Base-by-base conservation (phyloP, 2,888 invertebrate genomes). In the Pegoplata infirma region DNA sequence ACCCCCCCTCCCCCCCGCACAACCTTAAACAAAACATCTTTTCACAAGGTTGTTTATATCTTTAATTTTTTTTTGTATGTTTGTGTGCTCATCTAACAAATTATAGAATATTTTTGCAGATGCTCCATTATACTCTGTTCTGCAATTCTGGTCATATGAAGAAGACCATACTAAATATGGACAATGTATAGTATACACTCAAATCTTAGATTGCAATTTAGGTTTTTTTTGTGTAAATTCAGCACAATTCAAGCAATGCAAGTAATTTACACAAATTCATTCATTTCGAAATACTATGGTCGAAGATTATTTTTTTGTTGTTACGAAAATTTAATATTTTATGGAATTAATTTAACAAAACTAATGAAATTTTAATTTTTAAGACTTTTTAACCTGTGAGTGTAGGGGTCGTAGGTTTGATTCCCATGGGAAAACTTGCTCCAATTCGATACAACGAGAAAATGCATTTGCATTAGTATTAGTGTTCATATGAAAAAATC, bases 41-140 rank as follows among this genome's bases (percentile, higher is more conserved):
- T 40, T n/a, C 36, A 40, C 36, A 40, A 40, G 36, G 36, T 36
- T 58, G 12, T 40, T 61, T 7, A 6, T 28, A 0, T 14, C 8
- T n/a, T 16, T 40, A 2, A 2, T 5, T 61, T n/a, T 8, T 12
- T 16, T 61, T n/a, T 10, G n/a, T n/a, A 19, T n/a, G 23, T 25
- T 14, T 47, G 49, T 47, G 49, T 53, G 51, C 14, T n/a, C n/a
- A 40, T 71, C 23, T 53, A 66, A 66, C 58, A 44, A 76, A 73
- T 73, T 59, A 36, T 46, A 53, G 21, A 59, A 67, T 74, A 47
- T 67, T 67, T n/a, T 67, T 74, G 53, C 74, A 74, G 46, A 59
- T 67, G 67, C 36, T 67, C 19, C 25, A 14, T 25, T 46, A 12
- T 47, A 7, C 36, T 59, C 14, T 36, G 12, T 36, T 12, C 25